Evolutionary conservation across 2,113 vertebrate species (phyloP), one percentile per base, ranked within the genome.

Genomic region (Ictidomys tridecemlineatus): DNA sequence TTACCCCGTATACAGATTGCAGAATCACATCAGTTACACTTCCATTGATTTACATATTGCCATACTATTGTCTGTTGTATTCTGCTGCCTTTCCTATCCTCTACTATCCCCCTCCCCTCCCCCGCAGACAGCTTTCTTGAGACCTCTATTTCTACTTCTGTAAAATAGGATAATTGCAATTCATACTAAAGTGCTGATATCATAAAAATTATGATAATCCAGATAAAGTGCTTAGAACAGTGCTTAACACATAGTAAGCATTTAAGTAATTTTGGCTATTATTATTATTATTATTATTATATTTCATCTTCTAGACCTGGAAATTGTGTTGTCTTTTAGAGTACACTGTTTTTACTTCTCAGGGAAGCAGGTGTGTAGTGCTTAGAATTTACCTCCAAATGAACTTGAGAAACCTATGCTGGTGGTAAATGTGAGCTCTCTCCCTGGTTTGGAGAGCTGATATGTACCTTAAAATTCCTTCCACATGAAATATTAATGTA

Each of bases 401-500:
- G 48, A 94, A 91, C 48, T 61, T 80, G 79, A 58, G 89, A 56
- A 70, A 45, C 76, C 8, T n/a, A 12, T 32, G 28, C 48, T 78
- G 65, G 30, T 45, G 9, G 37, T 93, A 74, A 85, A 58, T 16
- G 82, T 73, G 11, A 96, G 58, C 9, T 72, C 9, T 90, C 61
- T 90, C n/a, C 28, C 58, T 37, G 34, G 53, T 61, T 90, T 93
- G 58, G 14, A 87, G 72, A 96, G 63, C 72, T 67, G 65, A 85
- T 74, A 70, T 26, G 61, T 20, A 53, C 85, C 70, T 87, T 69
- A 76, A 85, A 97, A 97, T 92, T 87, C 95, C 88, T 97, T 93
- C 77, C 80, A 90, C 76, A 53, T 97, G 98, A 98, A 97, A 95
- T 97, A 93, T 96, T 93, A 94, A 90, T 89, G 78, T 69, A 3